Evolutionary conservation across 2,888 invertebrate species (phyloP).

Genomic region (Candidula unifasciata): DNA sequence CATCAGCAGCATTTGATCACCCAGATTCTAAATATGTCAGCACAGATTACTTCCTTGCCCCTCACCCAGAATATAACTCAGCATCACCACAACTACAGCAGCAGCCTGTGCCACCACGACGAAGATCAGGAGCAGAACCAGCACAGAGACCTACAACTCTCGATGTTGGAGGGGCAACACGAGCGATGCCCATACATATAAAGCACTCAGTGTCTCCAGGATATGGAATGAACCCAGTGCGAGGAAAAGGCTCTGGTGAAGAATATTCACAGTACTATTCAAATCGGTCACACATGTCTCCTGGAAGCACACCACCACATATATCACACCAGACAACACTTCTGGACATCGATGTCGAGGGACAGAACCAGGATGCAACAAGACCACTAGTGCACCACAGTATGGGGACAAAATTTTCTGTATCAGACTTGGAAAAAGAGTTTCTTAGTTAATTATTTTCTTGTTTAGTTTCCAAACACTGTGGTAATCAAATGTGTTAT

Average conservation of each 20-base stretch:
- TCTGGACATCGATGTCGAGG: conserved; percentile 77
- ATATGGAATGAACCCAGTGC: conserved; percentile 33
- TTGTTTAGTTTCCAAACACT: neutral
- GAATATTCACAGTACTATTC: conserved; percentile 89
- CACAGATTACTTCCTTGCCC: conserved; percentile 55
- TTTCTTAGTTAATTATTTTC: conserved; percentile 54
- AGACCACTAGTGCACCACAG: conserved; percentile 66
- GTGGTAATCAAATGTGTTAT: neutral
- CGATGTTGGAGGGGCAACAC: conserved; percentile 82
- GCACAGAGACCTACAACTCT: conserved; percentile 83
- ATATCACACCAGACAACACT: conserved; percentile 74
- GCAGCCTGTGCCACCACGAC: conserved; percentile 64
- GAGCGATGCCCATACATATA: conserved; percentile 53
- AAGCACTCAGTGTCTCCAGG: conserved; percentile 53
- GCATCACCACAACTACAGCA: conserved; percentile 26
- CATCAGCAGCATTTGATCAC: conserved; percentile 52
- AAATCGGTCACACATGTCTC: conserved; percentile 82
- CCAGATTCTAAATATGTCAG: conserved; percentile 15
- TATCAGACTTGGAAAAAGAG: conserved; percentile 59
- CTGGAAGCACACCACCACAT: conserved; percentile 78
- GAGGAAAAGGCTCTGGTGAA: conserved; percentile 55
- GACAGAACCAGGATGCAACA: conserved; percentile 75
- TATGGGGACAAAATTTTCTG: conserved; percentile 49
- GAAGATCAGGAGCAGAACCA: conserved; percentile 68
- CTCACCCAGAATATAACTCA: conserved; percentile 55